A percentile compares a stretch with the other conserved stretches of the same genome.
Evolutionary conservation across 1,140 invertebrate genomes (phyloP).

Genomic region (Brachionus sp.): DNA sequence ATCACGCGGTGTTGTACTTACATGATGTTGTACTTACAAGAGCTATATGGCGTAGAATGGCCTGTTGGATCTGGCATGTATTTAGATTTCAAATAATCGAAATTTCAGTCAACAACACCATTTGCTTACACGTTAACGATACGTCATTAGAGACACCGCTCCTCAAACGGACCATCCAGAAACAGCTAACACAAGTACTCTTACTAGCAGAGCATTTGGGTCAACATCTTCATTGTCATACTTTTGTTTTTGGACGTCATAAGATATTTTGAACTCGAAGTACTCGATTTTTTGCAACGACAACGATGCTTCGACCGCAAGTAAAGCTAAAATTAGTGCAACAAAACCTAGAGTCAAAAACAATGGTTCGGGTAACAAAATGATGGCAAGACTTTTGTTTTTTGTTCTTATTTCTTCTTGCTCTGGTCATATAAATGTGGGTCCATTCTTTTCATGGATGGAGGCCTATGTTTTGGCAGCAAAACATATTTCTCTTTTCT

Average conservation of each 20-base stretch:
- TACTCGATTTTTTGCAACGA: not conserved
- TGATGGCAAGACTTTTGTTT: not conserved
- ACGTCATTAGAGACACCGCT: not conserved
- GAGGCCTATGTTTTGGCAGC: slow-evolving; percentile 2
- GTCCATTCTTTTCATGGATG: not conserved
- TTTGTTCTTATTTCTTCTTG: not conserved
- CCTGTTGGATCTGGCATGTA: not conserved
- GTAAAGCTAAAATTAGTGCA: not conserved
- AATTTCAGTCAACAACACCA: not conserved
- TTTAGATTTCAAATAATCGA: not conserved
- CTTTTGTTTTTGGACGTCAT: not conserved
- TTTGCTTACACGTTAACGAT: not conserved
- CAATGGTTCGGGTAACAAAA: not conserved
- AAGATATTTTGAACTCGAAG: not conserved
- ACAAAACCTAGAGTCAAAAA: not conserved
- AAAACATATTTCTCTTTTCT: not conserved
- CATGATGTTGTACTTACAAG: not conserved
- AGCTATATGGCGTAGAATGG: not conserved
- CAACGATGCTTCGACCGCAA: not conserved
- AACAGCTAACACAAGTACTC: not conserved
- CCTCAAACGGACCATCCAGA: too few species aligned
- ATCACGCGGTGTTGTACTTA: not conserved
- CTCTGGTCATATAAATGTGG: not conserved
- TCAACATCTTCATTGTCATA: not conserved
- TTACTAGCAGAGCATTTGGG: not conserved